Evolutionary conservation across 2,113 vertebrate species (phyloP).

Genomic region (Lagopus leucura): DNA sequence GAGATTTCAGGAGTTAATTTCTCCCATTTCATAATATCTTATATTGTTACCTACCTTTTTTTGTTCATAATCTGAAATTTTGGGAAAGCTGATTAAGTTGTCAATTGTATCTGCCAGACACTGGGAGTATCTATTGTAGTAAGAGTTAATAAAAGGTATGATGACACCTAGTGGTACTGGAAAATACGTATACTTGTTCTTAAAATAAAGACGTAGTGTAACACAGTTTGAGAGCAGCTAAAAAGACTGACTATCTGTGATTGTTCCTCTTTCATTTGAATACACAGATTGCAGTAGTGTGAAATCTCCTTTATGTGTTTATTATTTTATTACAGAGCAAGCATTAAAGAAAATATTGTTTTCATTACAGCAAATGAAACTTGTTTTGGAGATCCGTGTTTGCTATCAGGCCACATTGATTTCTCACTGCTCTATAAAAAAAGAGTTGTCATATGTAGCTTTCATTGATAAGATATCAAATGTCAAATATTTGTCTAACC

Average conservation of each 20-base stretch:
- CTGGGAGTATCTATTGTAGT: not conserved
- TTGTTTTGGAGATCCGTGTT: not conserved
- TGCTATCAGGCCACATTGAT: not conserved
- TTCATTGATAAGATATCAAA: not conserved
- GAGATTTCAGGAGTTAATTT: not conserved
- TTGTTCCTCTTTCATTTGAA: not conserved
- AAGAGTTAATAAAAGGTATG: slow-evolving; percentile 63
- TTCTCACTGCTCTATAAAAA: not conserved
- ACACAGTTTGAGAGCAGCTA: not conserved
- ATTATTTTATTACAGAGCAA: not conserved
- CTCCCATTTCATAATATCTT: not conserved
- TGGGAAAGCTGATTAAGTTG: slow-evolving; percentile 28
- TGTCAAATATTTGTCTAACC: not conserved
- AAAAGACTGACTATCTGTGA: not conserved
- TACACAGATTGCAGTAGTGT: not conserved
- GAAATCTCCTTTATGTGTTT: not conserved
- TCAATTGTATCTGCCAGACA: not conserved
- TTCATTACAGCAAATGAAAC: not conserved
- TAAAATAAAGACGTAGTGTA: not conserved
- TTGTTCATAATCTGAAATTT: slow-evolving; percentile 23
- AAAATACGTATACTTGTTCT: not conserved
- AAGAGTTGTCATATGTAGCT: not conserved
- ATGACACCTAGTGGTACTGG: slow-evolving; percentile 79
- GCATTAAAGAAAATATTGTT: not conserved
- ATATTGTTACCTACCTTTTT: not conserved